Evolutionary conservation across 2,797 vertebrate species (phyloP).

Genomic region (Gymnocypris eckloni): DNA sequence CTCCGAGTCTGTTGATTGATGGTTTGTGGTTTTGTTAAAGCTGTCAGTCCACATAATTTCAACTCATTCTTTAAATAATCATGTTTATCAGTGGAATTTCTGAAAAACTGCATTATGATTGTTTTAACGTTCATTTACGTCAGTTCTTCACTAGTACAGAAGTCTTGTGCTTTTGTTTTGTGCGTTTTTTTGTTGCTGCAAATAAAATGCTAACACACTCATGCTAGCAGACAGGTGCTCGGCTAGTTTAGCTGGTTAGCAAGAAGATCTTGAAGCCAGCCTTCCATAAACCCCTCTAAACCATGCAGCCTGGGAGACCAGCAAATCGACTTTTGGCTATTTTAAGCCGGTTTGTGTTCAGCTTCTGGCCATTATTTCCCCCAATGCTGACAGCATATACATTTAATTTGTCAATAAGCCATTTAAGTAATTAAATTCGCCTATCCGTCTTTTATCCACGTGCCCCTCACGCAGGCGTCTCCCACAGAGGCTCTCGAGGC

Average conservation of each 20-base stretch:
- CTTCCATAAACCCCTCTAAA: not conserved
- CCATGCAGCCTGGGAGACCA: not conserved
- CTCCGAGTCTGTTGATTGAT: not conserved
- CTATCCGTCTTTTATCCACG: not conserved
- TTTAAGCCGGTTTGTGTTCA: not conserved
- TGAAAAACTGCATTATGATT: not conserved
- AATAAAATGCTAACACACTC: not conserved
- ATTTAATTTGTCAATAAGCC: not conserved
- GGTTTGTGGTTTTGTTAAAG: not conserved
- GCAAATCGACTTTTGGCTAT: not conserved
- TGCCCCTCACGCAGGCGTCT: conserved; percentile 7
- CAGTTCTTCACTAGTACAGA: not conserved
- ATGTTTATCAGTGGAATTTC: not conserved
- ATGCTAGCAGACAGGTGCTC: not conserved
- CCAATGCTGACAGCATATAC: not conserved
- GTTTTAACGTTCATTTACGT: not conserved
- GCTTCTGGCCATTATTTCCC: not conserved
- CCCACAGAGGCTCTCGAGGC: conserved; percentile 16
- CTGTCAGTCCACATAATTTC: not conserved
- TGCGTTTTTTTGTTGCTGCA: not conserved
- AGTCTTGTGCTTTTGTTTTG: not conserved
- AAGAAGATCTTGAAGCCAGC: not conserved
- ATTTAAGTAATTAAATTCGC: conserved; percentile 20
- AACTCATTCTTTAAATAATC: not conserved
- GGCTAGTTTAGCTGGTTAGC: not conserved